Conservation (phyloP, 2,113 vertebrate species). For the Callipepla squamata region DNA sequence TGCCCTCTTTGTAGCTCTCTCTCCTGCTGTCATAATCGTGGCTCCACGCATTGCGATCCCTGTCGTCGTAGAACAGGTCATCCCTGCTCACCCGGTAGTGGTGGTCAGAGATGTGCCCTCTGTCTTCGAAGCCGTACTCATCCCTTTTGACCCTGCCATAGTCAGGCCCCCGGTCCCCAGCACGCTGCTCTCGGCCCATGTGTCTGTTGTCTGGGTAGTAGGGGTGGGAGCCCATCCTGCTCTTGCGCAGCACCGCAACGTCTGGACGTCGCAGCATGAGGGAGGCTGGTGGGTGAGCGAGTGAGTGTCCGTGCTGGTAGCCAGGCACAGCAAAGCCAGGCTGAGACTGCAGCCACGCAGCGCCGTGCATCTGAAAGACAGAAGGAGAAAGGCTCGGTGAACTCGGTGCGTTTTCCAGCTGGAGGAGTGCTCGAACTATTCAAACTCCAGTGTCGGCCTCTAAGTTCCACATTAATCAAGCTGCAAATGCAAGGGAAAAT, state of each 20-base stretch:
- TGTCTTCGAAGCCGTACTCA: conserved; percentile 75
- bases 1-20: conserved; percentile 77
- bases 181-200: conserved; percentile 70
- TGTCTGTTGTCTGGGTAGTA: conserved; percentile 71
- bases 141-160: conserved; percentile 67
- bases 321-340: conserved; percentile 9
- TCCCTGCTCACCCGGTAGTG: conserved; percentile 76
- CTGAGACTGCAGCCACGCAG: conserved; percentile 75
- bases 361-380: conserved; percentile 80
- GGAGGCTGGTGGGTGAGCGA: conserved; percentile 6
- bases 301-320: conserved; percentile 35
- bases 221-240: conserved; percentile 69
- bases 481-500: fast-evolving
- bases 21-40: conserved; percentile 76
- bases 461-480: fast-evolving
- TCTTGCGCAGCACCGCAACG: conserved; percentile 50
- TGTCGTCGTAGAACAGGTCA: conserved; percentile 78
- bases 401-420: fast-evolving
- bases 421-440: fast-evolving
- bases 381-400: fast-evolving
- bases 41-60: conserved; percentile 74
- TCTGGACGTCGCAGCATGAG: conserved; percentile 75
- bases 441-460: not conserved
- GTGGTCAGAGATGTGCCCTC: conserved; percentile 66
- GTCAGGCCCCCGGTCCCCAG: conserved; percentile 16